Percentiles rank a stretch among this genome's conserved stretches.
Evolutionary conservation across 2,888 invertebrate genomes (phyloP).

Genomic region (Asteroscopus sphinx): DNA sequence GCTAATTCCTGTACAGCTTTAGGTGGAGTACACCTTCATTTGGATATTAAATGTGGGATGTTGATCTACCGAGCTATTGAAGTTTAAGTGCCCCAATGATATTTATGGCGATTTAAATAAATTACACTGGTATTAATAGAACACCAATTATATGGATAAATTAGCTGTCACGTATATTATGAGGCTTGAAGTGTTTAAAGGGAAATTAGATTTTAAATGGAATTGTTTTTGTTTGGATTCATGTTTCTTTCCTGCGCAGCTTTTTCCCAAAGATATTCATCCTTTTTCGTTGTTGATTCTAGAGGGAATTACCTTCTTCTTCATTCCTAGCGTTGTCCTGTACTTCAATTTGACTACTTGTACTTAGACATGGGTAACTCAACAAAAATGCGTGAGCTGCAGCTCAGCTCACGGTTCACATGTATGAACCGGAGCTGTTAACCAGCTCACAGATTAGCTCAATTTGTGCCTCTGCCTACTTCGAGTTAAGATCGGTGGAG

Average conservation of each 20-base stretch:
- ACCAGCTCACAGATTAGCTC: no score
- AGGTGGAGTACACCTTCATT: slow-evolving; percentile 18
- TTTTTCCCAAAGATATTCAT: no score
- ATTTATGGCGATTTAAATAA: slow-evolving; percentile 46
- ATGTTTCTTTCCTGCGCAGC: not conserved
- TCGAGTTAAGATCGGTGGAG: no score
- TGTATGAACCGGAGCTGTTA: no score
- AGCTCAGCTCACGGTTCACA: no score
- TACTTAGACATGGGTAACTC: no score
- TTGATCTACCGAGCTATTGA: slow-evolving; percentile 34
- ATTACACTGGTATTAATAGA: slow-evolving; percentile 20
- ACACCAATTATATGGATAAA: slow-evolving; percentile 27
- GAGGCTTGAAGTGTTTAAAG: slow-evolving; percentile 2
- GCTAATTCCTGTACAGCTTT: slow-evolving; percentile 26
- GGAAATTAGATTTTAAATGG: not conserved
- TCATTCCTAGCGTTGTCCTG: no score
- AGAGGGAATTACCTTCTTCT: no score
- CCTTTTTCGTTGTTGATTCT: no score
- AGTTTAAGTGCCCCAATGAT: slow-evolving; percentile 23
- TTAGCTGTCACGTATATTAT: slow-evolving; percentile 22
- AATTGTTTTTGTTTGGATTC: not conserved
- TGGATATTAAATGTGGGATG: slow-evolving; percentile 41
- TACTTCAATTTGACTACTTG: no score
- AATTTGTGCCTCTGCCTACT: no score
- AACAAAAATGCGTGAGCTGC: no score